phyloP scores from a whole-genome alignment of 2,113 vertebrate genomes.

The Proterorhinus semilunaris region DNA sequence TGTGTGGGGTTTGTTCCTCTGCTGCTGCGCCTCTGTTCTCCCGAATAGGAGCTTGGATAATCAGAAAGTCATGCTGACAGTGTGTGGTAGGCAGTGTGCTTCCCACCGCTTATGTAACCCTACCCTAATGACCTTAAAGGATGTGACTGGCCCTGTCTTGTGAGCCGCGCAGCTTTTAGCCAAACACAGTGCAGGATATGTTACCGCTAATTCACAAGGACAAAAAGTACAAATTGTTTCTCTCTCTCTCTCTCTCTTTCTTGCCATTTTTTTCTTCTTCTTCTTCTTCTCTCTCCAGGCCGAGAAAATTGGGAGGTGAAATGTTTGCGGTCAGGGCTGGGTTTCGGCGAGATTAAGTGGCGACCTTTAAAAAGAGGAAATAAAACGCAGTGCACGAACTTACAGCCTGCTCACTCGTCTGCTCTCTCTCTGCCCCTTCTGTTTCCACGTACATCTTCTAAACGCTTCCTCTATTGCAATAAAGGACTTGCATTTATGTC shows the following conservation, averaged over 20 bases:
- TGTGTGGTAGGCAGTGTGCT: constrained; percentile 65
- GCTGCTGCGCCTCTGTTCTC: constrained; percentile 36
- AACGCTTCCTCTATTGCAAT: no score
- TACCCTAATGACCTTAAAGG: constrained; percentile 69
- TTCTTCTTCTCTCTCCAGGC: not conserved
- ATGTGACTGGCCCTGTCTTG: constrained; percentile 61
- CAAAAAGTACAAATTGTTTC: constrained; percentile 12
- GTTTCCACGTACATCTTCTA: not conserved
- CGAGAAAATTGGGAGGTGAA: constrained; percentile 30
- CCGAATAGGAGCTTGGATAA: constrained; percentile 63
- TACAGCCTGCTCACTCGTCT: constrained; percentile 46
- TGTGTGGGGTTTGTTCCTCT: not conserved
- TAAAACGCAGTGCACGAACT: constrained; percentile 57
- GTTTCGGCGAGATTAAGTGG: constrained; percentile 31
- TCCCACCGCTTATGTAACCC: constrained; percentile 70
- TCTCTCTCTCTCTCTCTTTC: not conserved
- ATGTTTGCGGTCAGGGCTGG: constrained; percentile 21
- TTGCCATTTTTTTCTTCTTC: not conserved
- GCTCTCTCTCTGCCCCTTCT: constrained; percentile 27
- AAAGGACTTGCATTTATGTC: no score
- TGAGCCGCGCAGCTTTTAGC: constrained; percentile 40
- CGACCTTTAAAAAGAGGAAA: constrained; percentile 61
- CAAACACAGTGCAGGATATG: constrained; percentile 31
- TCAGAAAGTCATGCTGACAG: constrained; percentile 68
- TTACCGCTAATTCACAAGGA: constrained; percentile 37